These are phyloP conservation scores for Trachymyrmex cornetzi DNA, from an alignment of 1,140 invertebrate genomes.

Conservation along the genomic window DNA sequence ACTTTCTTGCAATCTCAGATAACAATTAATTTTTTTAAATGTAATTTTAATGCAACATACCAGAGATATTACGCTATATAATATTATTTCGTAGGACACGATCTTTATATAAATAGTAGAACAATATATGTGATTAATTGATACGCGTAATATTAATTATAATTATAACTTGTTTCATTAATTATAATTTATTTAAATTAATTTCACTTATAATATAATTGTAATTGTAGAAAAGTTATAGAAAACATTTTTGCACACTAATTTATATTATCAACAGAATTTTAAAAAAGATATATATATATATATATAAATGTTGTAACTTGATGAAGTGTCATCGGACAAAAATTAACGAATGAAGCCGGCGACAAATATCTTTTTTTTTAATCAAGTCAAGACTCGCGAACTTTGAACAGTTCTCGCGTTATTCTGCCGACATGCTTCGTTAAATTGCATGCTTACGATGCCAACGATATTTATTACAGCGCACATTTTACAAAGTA, in stretches of 20 bases:
- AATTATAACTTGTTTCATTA: background rate
- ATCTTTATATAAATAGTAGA: background rate
- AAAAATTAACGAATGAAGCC: too few relatives aligned
- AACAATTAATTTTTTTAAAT: background rate
- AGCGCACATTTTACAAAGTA: slow-evolving; percentile 65
- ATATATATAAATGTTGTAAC: too few relatives aligned
- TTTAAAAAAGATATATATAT: too few relatives aligned
- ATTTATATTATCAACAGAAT: background rate
- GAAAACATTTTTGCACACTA: background rate
- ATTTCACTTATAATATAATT: background rate
- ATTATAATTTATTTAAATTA: slow-evolving; percentile 1
- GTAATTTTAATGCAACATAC: background rate
- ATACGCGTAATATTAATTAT: too few relatives aligned
- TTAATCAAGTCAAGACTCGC: slow-evolving; percentile 22
- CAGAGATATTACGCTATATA: background rate
- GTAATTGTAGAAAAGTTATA: background rate
- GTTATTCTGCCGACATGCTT: slow-evolving; percentile 2
- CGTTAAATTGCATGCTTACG: slow-evolving; percentile 29
- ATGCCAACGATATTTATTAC: slow-evolving; percentile 44
- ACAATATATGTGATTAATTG: background rate
- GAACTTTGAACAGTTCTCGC: slow-evolving; percentile 7
- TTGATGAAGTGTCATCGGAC: too few relatives aligned
- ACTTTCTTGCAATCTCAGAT: background rate
- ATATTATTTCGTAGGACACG: background rate
- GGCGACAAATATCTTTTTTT: background rate